Evolutionary conservation across 2,888 invertebrate genomes (phyloP).

Genomic region (Anagyrus pseudococci): DNA sequence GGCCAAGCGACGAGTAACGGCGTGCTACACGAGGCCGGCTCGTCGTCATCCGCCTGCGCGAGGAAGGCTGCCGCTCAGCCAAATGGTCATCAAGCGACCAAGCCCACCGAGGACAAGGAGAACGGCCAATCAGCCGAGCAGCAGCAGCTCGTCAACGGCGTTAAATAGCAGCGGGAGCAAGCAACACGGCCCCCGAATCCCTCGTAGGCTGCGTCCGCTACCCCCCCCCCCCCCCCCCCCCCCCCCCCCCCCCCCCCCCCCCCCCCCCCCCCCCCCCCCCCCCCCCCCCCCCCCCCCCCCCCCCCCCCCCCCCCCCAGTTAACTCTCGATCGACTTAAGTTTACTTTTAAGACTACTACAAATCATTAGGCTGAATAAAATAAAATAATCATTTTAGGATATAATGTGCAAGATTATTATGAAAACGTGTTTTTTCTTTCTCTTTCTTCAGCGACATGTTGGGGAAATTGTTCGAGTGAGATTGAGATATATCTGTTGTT

Average conservation of each 20-base stretch:
- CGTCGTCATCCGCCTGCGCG: not conserved
- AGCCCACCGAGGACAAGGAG: slow-evolving; percentile 14
- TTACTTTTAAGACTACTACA: slow-evolving; percentile 14
- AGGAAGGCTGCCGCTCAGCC: slow-evolving; percentile 21
- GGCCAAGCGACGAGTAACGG: slow-evolving; percentile 19
- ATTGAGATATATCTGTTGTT: no score
- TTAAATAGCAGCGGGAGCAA: slow-evolving; percentile 24
- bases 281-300: no score
- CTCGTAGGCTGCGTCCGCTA: no score
- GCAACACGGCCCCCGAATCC: not conserved
- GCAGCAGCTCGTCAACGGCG: slow-evolving; percentile 34
- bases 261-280: no score
- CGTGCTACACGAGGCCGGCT: not conserved
- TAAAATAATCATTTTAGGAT: no score
- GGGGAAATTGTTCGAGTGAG: no score
- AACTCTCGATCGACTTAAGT: slow-evolving; percentile 23
- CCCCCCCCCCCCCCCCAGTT: not conserved
- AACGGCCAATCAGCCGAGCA: slow-evolving; percentile 22
- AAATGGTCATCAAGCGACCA: slow-evolving; percentile 14
- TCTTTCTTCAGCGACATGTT: no score
- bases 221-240: no score
- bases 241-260: no score
- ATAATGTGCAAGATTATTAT: no score
- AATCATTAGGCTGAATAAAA: no score
- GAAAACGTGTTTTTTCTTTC: no score